phyloP scores from a whole-genome alignment of 2,113 vertebrate genomes.

The Psilopogon haemacephalus region DNA sequence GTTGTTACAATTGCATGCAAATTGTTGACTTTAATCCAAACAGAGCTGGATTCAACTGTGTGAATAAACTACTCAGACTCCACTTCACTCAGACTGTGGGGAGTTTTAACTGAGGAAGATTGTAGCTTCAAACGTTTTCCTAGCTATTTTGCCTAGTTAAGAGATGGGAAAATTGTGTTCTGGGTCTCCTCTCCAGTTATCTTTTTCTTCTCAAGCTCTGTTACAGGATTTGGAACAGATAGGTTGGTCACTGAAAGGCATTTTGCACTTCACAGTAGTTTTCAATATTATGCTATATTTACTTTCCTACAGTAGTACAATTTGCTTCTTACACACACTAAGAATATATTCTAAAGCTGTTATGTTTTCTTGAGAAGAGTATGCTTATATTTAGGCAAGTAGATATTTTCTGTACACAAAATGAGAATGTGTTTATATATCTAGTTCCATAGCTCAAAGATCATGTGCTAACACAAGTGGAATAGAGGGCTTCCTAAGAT shows the following conservation, averaged over 20 bases:
- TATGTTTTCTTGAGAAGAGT: not conserved
- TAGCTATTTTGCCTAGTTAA: not conserved
- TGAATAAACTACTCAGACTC: not conserved
- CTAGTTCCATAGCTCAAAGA: slow-evolving; percentile 33
- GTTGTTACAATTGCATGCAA: not conserved
- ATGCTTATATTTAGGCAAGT: not conserved
- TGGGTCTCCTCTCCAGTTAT: slow-evolving; percentile 32
- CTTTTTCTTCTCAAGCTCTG: slow-evolving; percentile 11
- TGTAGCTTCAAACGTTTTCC: not conserved
- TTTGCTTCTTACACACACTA: not conserved
- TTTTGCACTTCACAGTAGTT: not conserved
- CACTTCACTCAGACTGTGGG: not conserved
- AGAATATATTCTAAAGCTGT: not conserved
- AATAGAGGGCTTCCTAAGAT: not conserved
- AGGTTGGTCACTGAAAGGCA: not conserved
- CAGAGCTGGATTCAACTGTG: not conserved
- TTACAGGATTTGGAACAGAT: not conserved
- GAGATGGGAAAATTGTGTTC: not conserved
- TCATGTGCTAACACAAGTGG: not conserved
- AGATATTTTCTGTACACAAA: slow-evolving; percentile 7
- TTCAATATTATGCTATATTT: not conserved
- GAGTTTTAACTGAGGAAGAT: not conserved
- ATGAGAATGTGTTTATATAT: slow-evolving; percentile 11
- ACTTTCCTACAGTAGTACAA: not conserved
- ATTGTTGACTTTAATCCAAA: not conserved